Evolutionary conservation across 2,113 vertebrate species (phyloP).

Genomic region (Rhipidura dahli): DNA sequence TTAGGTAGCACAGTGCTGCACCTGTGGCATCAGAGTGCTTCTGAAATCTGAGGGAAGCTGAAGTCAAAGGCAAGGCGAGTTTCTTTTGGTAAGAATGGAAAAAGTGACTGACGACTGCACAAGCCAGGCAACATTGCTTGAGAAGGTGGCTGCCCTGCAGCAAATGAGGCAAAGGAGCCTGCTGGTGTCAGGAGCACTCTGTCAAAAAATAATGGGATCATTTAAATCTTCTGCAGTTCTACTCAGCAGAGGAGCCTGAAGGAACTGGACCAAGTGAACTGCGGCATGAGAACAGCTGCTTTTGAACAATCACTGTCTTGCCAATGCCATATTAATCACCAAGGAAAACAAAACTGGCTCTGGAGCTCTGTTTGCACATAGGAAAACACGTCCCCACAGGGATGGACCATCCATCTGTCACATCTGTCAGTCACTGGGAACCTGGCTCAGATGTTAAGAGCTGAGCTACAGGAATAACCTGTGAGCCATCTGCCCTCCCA

Average conservation of each 20-base stretch:
- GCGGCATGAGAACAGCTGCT: neutral
- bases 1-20: neutral
- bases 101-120: neutral
- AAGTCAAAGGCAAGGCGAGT: neutral
- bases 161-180: neutral
- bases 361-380: neutral
- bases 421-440: neutral
- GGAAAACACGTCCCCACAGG: neutral
- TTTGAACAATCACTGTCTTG: neutral
- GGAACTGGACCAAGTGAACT: neutral
- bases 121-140: neutral
- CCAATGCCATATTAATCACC: neutral
- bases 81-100: neutral
- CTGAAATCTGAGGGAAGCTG: neutral
- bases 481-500: neutral
- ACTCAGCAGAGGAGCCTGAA: neutral
- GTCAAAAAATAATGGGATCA: fast-evolving
- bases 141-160: neutral
- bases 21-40: neutral
- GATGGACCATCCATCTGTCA: neutral
- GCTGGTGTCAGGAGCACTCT: neutral
- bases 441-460: neutral
- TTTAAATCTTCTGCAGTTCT: neutral
- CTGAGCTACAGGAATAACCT: neutral
- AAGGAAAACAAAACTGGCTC: neutral